A percentile compares a stretch with the other conserved stretches of the same genome.
These are phyloP conservation scores for Bufotes viridis DNA, from an alignment of 2,797 vertebrate species.

Conservation along the genomic window DNA sequence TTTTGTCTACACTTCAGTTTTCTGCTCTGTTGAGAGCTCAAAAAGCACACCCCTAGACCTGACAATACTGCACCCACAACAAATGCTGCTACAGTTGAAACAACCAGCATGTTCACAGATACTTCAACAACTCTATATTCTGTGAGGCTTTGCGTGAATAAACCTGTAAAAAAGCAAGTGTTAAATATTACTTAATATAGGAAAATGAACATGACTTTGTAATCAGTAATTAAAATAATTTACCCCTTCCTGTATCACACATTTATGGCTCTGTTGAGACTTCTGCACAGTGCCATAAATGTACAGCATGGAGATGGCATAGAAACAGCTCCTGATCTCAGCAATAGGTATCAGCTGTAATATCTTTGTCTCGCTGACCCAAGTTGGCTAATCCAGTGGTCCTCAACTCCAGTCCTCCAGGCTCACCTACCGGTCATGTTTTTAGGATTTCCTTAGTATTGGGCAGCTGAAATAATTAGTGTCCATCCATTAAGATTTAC, in stretches of 20 bases:
- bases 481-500: no score
- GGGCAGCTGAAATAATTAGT: no score
- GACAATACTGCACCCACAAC: conserved; percentile 91
- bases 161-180: conserved; percentile 73
- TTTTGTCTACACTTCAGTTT: conserved; percentile 82
- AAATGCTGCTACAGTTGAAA: conserved; percentile 92
- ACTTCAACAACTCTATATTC: conserved; percentile 91
- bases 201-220: neutral
- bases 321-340: neutral
- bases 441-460: no score
- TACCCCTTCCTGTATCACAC: neutral
- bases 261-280: no score
- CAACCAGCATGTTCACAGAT: conserved; percentile 91
- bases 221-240: neutral
- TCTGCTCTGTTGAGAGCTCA: conserved; percentile 91
- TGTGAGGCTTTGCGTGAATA: conserved; percentile 87
- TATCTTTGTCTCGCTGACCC: neutral
- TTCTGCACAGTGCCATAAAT: no score
- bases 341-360: neutral
- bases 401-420: no score
- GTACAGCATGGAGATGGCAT: no score
- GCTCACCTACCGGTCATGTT: no score
- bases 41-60: conserved; percentile 93
- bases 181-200: conserved; percentile 1
- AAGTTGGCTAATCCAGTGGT: no score